Evolutionary conservation across 2,113 vertebrate genomes (phyloP), one percentile per base, ranked within the genome.

Genomic region (Rutilus rutilus): DNA sequence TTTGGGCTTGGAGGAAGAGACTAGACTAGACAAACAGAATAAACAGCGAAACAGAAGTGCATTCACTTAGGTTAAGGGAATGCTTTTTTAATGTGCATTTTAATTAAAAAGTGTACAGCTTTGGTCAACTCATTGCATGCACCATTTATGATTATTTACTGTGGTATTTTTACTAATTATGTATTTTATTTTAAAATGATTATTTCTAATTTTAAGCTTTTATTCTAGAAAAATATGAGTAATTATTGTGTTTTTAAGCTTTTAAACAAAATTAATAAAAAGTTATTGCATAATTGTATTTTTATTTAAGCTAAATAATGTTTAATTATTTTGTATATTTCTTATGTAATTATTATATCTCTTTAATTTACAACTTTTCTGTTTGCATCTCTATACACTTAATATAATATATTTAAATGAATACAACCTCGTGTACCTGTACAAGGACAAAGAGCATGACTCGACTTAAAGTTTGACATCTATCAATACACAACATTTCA

Each of bases 1-100:
- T 87, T 91, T 65, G 87, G 90, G 88, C 85, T 89, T 90, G 83
- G 90, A 90, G 76, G 77, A 84, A 85, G 74, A 65, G 82, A 71
- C 75, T 23, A 74, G 74, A 76, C 50, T 25, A 78, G 74, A 64
- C 75, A 81, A 80, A 86, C 73, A 57, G 50, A 50, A 80, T 69
- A 59, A 73, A 73, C 30, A 71, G 81, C 0, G 1, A 57, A 59
- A 73, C 8, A 73, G 0, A 52, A 42, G 27, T 27, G n/a, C 21
- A 15, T 33, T 69, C 6, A 65, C 33, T 12, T 39, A 1, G 47
- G 8, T 54, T 71, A 33, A 52, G 50, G 50, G 12, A 14, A 52
- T 52, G 14, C 0, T 1, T 15, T 52, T 15, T 52, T 50, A 1
- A 17, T 15, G 14, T 15, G 14, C 5, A 52, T 52, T 17, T 52